Conservation (phyloP, 2,888 invertebrate species). For the Ypsolopha sequella region DNA sequence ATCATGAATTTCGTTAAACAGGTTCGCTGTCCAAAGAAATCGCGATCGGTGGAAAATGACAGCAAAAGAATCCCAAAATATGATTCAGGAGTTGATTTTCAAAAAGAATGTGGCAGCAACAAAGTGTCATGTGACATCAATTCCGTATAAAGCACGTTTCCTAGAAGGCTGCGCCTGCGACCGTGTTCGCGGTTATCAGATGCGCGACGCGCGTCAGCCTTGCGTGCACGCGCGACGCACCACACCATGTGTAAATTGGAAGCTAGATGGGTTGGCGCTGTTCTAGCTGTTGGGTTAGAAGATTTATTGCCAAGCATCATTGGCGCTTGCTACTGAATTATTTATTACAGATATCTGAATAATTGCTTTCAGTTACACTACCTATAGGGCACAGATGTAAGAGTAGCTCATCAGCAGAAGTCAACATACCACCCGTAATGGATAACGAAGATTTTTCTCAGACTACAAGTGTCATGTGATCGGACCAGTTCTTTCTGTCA, state of each 20-base stretch:
- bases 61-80: too few relatives aligned
- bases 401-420: too few relatives aligned
- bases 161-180: background rate
- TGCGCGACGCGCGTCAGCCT: constrained; percentile 10
- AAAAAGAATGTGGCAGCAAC: background rate
- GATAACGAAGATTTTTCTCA: too few relatives aligned
- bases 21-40: too few relatives aligned
- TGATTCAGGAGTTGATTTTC: too few relatives aligned
- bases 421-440: too few relatives aligned
- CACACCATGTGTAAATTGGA: constrained; percentile 7
- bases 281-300: background rate
- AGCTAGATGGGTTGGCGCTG: background rate
- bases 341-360: too few relatives aligned
- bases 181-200: constrained; percentile 13
- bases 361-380: too few relatives aligned
- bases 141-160: constrained; percentile 2
- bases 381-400: too few relatives aligned
- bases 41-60: too few relatives aligned
- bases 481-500: background rate
- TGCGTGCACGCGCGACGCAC: constrained; percentile 9
- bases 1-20: too few relatives aligned
- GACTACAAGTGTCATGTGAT: background rate
- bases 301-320: background rate
- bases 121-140: constrained; percentile 4
- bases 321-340: background rate